Evolutionary conservation across 2,113 vertebrate genomes (phyloP).

Genomic region (Emberiza fucata): DNA sequence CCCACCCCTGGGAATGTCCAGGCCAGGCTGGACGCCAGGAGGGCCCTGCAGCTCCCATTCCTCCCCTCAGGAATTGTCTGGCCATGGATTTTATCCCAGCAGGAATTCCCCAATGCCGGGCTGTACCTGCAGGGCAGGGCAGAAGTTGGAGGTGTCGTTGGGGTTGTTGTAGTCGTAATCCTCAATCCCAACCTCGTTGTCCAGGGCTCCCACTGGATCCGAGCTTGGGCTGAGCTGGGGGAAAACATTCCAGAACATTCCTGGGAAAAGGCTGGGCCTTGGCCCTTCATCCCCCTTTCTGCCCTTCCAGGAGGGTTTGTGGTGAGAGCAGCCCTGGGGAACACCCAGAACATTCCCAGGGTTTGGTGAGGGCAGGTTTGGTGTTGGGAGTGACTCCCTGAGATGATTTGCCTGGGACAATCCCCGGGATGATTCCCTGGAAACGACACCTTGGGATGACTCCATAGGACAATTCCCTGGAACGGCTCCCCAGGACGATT

Average conservation of each 20-base stretch:
- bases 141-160: conserved; percentile 90
- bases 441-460: neutral
- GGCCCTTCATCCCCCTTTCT: neutral
- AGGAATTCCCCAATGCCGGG: neutral
- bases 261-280: neutral
- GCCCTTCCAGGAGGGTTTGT: too few relatives aligned
- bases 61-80: too few relatives aligned
- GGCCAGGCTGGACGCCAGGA: neutral
- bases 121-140: conserved; percentile 79
- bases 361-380: neutral
- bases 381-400: neutral
- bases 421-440: neutral
- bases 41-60: neutral
- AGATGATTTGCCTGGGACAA: neutral
- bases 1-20: neutral
- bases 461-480: neutral
- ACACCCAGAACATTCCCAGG: neutral
- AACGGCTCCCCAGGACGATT: neutral
- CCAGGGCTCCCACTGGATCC: conserved; percentile 33
- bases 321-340: neutral
- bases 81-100: neutral
- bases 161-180: conserved; percentile 93
- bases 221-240: conserved; percentile 70
- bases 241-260: neutral
- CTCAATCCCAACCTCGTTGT: conserved; percentile 78